phyloP scores from a whole-genome alignment of 2,888 invertebrate genomes.

The Hyles lineata region DNA sequence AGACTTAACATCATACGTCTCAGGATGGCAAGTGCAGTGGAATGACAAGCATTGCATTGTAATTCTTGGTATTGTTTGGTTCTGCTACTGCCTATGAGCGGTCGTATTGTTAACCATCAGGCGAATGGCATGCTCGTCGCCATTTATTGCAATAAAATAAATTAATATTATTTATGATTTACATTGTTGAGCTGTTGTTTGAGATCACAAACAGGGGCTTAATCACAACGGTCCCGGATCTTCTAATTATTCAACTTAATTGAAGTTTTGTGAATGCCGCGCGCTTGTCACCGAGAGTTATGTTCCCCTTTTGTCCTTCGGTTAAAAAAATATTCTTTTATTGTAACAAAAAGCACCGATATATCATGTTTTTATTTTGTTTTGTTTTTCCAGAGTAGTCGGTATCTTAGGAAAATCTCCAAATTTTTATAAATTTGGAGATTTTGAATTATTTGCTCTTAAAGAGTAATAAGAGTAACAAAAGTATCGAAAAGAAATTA shows the following conservation, averaged over 20 bases:
- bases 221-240: constrained; percentile 41
- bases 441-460: background rate
- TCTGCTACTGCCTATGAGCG: too few relatives aligned
- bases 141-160: too few relatives aligned
- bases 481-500: too few relatives aligned
- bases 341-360: background rate
- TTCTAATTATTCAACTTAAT: constrained; percentile 63
- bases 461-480: too few relatives aligned
- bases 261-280: constrained; percentile 53
- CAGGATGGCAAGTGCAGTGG: too few relatives aligned
- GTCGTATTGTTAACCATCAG: too few relatives aligned
- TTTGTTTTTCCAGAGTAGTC: background rate
- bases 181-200: constrained; percentile 6
- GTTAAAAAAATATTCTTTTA: background rate
- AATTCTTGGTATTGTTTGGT: background rate
- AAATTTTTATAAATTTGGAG: background rate
- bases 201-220: constrained; percentile 45
- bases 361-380: constrained; percentile 7
- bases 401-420: background rate
- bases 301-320: constrained; percentile 35
- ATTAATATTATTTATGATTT: background rate
- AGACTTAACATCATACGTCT: too few relatives aligned
- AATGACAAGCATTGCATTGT: too few relatives aligned
- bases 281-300: constrained; percentile 36
- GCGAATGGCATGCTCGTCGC: too few relatives aligned